phyloP scores from a whole-genome alignment of 2,113 vertebrate genomes.

The Mastomys coucha region DNA sequence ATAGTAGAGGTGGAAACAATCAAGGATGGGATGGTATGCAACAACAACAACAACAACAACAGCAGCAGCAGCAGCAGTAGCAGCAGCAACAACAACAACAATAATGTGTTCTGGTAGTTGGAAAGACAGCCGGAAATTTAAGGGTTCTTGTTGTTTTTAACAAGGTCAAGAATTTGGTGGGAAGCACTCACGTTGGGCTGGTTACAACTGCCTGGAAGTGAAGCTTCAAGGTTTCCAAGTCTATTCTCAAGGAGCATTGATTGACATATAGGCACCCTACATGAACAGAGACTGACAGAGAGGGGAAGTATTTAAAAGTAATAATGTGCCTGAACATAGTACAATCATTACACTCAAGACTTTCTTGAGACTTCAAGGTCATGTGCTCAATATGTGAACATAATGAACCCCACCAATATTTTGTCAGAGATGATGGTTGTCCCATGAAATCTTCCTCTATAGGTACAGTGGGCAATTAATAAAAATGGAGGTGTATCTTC shows the following conservation, averaged over 20 bases:
- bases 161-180: neutral
- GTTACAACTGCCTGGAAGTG: neutral
- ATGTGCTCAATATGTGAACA: too few relatives aligned
- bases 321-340: neutral
- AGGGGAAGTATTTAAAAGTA: neutral
- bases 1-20: neutral
- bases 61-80: too few relatives aligned
- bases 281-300: neutral
- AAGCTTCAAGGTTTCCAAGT: too few relatives aligned
- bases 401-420: neutral
- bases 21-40: neutral
- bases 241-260: neutral
- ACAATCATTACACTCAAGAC: neutral
- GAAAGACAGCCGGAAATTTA: neutral
- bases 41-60: neutral
- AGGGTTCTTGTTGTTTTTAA: neutral
- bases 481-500: too few relatives aligned
- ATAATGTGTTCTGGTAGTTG: too few relatives aligned
- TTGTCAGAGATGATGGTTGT: neutral
- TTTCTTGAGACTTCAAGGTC: neutral
- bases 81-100: neutral
- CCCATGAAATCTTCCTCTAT: neutral
- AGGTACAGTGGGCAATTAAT: neutral
- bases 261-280: neutral
- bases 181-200: rapidly evolving